These are phyloP conservation scores for Drosophila kepulauana DNA, from an alignment of 1,140 invertebrate species.

Conservation along the genomic window DNA sequence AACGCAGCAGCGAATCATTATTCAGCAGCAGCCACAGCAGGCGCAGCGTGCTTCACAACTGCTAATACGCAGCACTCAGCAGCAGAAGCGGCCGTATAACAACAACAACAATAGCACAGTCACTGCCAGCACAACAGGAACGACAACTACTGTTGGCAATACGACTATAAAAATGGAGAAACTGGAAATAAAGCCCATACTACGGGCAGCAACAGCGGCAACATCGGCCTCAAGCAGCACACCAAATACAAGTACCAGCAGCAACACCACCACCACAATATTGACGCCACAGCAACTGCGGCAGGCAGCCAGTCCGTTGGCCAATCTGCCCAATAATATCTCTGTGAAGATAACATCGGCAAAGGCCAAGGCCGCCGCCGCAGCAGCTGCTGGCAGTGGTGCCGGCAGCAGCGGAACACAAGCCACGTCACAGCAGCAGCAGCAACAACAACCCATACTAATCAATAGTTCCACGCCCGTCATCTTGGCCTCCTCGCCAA, in stretches of 20 bases:
- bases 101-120: conserved; percentile 42
- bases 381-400: conserved; percentile 38
- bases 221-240: conserved; percentile 32
- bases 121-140: conserved; percentile 8
- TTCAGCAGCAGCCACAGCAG: conserved; percentile 70
- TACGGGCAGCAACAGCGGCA: conserved; percentile 45
- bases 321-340: conserved; percentile 81
- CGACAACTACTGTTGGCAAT: conserved; percentile 65
- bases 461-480: conserved; percentile 82
- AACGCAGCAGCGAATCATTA: conserved; percentile 53
- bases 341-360: conserved; percentile 81
- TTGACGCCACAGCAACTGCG: conserved; percentile 72
- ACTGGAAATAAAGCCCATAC: conserved; percentile 76
- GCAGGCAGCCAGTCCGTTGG: conserved; percentile 71
- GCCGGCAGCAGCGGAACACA: conserved; percentile 45
- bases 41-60: conserved; percentile 69
- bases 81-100: conserved; percentile 40
- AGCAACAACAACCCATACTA: conserved; percentile 71
- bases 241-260: conserved; percentile 28
- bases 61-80: conserved; percentile 69
- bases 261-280: conserved; percentile 63
- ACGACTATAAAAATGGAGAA: conserved; percentile 83
- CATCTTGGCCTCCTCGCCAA: conserved; percentile 77
- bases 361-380: conserved; percentile 67
- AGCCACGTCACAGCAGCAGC: conserved; percentile 46